These are phyloP conservation scores for Puffinus mauretanicus DNA, from an alignment of 2,113 vertebrate genomes.

Conservation along the genomic window DNA sequence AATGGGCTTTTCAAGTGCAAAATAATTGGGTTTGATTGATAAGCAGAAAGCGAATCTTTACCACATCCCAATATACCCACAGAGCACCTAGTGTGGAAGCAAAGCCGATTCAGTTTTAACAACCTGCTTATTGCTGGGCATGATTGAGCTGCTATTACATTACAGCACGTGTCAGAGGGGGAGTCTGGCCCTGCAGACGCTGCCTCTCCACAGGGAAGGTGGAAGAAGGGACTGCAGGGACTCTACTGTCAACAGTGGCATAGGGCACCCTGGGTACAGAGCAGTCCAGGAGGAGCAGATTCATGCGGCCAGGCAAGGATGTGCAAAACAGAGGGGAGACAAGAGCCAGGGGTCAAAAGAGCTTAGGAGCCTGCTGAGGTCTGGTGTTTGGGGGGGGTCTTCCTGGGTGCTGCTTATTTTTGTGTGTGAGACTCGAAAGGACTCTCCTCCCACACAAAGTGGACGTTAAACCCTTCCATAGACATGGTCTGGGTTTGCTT, in stretches of 20 bases:
- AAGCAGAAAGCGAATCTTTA: not conserved
- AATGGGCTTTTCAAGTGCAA: not conserved
- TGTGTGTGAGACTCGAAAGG: not conserved
- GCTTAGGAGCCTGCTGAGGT: not conserved
- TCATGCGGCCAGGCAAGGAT: not conserved
- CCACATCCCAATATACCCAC: not conserved
- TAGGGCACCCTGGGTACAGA: not conserved
- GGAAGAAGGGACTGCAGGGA: not conserved
- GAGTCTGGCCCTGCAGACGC: accelerated
- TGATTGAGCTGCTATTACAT: not conserved
- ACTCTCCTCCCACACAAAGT: not conserved
- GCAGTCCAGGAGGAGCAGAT: not conserved
- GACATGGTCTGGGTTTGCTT: not conserved
- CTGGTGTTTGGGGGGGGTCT: not conserved
- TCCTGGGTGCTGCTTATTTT: not conserved
- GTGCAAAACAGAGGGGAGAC: not conserved
- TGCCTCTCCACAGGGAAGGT: not conserved
- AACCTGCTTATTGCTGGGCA: not conserved
- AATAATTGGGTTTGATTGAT: not conserved
- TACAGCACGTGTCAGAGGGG: not conserved
- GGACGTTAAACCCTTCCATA: not conserved
- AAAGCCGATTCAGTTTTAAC: not conserved
- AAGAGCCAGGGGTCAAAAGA: not conserved
- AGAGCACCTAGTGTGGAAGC: not conserved
- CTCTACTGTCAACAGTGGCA: not conserved